Percentiles rank a stretch among this genome's conserved stretches.
These are phyloP conservation scores for Cephus pygmeus DNA, from an alignment of 2,888 invertebrate species.

Conservation along the genomic window DNA sequence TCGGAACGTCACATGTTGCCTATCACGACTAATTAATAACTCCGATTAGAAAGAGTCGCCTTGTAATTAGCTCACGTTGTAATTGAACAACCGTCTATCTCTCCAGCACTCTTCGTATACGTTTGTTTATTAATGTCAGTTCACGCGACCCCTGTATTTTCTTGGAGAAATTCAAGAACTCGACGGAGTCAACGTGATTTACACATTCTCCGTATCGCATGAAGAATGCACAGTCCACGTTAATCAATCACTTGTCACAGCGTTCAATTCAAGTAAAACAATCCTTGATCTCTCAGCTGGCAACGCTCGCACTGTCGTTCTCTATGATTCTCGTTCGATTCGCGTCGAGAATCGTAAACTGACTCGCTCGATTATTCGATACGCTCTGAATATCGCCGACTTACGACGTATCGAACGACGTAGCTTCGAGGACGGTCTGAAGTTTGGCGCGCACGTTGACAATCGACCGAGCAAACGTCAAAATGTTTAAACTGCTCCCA, in stretches of 20 bases:
- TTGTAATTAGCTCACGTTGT: background rate
- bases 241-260: background rate
- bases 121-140: background rate
- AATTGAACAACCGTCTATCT: background rate
- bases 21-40: background rate
- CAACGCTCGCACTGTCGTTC: background rate
- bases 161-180: background rate
- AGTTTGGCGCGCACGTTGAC: background rate
- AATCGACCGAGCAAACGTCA: background rate
- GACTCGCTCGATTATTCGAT: background rate
- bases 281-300: background rate
- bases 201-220: background rate
- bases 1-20: background rate
- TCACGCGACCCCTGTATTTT: background rate
- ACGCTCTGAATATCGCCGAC: background rate
- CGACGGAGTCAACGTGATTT: background rate
- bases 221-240: background rate
- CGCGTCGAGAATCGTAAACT: background rate
- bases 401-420: background rate
- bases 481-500: background rate
- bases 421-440: background rate
- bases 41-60: background rate
- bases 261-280: background rate
- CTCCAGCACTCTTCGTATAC: background rate
- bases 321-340: background rate